Evolutionary conservation across 2,888 invertebrate genomes (phyloP).

Genomic region (Rhagium mordax): DNA sequence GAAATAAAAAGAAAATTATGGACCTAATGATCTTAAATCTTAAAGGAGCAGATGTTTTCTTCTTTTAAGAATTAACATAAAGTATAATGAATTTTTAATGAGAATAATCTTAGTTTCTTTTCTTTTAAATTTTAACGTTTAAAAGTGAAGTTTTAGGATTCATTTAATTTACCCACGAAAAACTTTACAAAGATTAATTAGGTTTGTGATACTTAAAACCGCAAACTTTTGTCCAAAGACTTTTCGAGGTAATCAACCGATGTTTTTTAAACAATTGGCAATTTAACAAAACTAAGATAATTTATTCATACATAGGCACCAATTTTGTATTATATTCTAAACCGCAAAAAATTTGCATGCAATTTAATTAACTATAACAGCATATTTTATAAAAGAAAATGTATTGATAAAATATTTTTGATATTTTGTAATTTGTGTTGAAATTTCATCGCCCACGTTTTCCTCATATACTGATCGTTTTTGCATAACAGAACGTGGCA

Average conservation of each 20-base stretch:
- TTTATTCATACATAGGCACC: neutral
- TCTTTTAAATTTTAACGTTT: constrained; percentile 13
- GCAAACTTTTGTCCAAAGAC: neutral
- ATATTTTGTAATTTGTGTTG: too few species aligned
- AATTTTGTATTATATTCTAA: too few species aligned
- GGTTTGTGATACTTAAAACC: neutral
- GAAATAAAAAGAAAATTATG: constrained; percentile 40
- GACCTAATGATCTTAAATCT: constrained; percentile 40
- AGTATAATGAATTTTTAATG: constrained; percentile 58
- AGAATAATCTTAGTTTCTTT: constrained; percentile 37
- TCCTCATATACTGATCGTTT: too few species aligned
- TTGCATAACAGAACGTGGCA: too few species aligned
- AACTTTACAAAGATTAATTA: constrained; percentile 18
- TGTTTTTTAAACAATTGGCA: neutral
- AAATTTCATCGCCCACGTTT: too few species aligned
- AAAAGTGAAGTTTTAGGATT: constrained; percentile 28
- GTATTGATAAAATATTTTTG: too few species aligned
- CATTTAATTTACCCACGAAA: constrained; percentile 9
- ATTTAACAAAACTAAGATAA: neutral
- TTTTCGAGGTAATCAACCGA: neutral
- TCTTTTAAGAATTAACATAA: constrained; percentile 52
- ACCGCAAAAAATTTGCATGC: too few species aligned
- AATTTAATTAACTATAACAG: too few species aligned
- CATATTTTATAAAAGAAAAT: too few species aligned
- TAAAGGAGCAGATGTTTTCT: constrained; percentile 49